Evolutionary conservation across 2,888 invertebrate genomes (phyloP).

Genomic region (Ochropacha duplaris): DNA sequence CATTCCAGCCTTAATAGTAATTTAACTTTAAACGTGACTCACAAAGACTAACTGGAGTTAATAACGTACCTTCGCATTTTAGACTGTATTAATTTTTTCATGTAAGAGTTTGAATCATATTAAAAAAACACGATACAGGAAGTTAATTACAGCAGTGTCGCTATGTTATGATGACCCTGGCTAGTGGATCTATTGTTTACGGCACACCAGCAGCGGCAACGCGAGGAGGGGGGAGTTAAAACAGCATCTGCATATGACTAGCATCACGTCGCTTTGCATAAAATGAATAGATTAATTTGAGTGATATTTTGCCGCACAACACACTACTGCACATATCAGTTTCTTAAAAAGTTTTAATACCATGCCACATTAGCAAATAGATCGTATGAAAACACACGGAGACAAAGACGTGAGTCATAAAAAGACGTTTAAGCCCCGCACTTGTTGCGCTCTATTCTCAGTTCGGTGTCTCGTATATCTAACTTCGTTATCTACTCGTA

Average conservation of each 20-base stretch:
- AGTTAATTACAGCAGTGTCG: conserved; percentile 15
- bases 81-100: neutral
- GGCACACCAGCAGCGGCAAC: neutral
- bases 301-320: neutral
- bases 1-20: neutral
- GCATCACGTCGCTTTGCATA: neutral
- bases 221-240: neutral
- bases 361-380: neutral
- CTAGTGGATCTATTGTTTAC: conserved; percentile 3
- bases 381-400: neutral
- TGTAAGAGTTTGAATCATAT: neutral
- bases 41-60: neutral
- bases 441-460: conserved; percentile 24
- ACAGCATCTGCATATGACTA: neutral
- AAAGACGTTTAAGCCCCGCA: conserved; percentile 18
- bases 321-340: neutral
- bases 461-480: conserved; percentile 1
- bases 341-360: too few species aligned
- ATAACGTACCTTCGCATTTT: neutral
- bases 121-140: conserved; percentile 4
- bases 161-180: neutral
- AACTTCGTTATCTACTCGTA: neutral
- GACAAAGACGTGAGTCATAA: conserved; percentile 14
- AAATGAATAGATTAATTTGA: neutral
- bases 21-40: neutral